A percentile compares a stretch with the other conserved stretches of the same genome.
These are phyloP conservation scores for Harlomillsia oculata DNA, from an alignment of 1,140 invertebrate genomes.

Conservation along the genomic window DNA sequence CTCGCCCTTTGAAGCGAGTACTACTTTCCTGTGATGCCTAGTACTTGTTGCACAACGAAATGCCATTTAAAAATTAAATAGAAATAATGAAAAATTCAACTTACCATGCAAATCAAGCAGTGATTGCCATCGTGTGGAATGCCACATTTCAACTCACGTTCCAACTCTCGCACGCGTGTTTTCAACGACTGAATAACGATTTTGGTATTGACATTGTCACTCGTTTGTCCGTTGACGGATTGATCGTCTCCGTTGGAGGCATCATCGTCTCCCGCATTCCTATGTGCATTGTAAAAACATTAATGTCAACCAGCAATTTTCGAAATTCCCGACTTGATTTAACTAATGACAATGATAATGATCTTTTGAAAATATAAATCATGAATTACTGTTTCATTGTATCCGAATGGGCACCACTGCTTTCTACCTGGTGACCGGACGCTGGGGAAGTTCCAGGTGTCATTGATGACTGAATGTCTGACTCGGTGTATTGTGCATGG, in stretches of 20 bases:
- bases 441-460: background rate
- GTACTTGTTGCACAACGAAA: too few species aligned
- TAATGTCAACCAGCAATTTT: background rate
- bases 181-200: conserved; percentile 61
- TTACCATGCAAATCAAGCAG: conserved; percentile 81
- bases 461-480: conserved; percentile 47
- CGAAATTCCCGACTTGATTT: background rate
- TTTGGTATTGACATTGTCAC: conserved; percentile 19
- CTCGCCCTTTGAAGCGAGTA: too few species aligned
- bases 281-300: background rate
- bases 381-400: conserved; percentile 5
- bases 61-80: too few species aligned
- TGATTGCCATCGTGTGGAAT: conserved; percentile 50
- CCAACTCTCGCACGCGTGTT: conserved; percentile 56
- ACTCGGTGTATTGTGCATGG: conserved; percentile 66
- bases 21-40: too few species aligned
- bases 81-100: too few species aligned
- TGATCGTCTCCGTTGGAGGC: conserved; percentile 5
- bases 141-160: conserved; percentile 42
- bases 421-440: background rate
- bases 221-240: conserved; percentile 1
- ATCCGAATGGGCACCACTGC: conserved; percentile 9
- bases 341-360: too few species aligned
- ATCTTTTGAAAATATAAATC: too few species aligned
- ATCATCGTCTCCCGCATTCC: conserved; percentile 14